These are phyloP conservation scores for Amphimedon queenslandica DNA, from an alignment of 37 sponge, comb jelly and placozoan species.

Conservation along the genomic window DNA sequence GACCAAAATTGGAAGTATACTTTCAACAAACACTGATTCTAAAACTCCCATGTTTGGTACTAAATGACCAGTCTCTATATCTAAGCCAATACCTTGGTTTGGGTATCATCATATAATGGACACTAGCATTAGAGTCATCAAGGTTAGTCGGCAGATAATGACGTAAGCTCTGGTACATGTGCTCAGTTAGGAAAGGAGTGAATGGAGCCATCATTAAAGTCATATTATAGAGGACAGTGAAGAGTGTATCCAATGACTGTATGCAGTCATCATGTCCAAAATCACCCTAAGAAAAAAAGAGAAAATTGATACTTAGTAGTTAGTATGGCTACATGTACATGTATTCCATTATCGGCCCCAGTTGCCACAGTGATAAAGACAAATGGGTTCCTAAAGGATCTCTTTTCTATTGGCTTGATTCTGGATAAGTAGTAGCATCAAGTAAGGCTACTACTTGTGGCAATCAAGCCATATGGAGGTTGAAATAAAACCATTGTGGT, in stretches of 20 bases:
- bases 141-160: slow-evolving; percentile 35
- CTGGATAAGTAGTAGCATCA: neutral
- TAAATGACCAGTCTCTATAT: neutral
- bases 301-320: neutral
- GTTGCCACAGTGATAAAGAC: neutral
- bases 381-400: neutral
- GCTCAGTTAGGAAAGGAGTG: slow-evolving; percentile 96
- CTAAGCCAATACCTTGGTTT: slow-evolving; percentile 47
- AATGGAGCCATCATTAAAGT: slow-evolving; percentile 95
- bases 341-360: neutral
- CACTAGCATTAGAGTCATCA: slow-evolving; percentile 53
- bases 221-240: slow-evolving; percentile 84
- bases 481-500: neutral
- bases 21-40: neutral
- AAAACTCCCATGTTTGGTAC: neutral
- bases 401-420: neutral
- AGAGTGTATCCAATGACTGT: slow-evolving; percentile 75
- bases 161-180: slow-evolving; percentile 89
- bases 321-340: neutral
- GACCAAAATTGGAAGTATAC: no score
- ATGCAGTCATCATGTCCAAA: slow-evolving; percentile 56
- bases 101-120: slow-evolving; percentile 88
- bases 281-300: slow-evolving; percentile 58
- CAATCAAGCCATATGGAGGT: neutral
- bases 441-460: neutral